Evolutionary conservation across 2,113 vertebrate species (phyloP), one percentile per base, ranked within the genome.

Genomic region (Progne subis): DNA sequence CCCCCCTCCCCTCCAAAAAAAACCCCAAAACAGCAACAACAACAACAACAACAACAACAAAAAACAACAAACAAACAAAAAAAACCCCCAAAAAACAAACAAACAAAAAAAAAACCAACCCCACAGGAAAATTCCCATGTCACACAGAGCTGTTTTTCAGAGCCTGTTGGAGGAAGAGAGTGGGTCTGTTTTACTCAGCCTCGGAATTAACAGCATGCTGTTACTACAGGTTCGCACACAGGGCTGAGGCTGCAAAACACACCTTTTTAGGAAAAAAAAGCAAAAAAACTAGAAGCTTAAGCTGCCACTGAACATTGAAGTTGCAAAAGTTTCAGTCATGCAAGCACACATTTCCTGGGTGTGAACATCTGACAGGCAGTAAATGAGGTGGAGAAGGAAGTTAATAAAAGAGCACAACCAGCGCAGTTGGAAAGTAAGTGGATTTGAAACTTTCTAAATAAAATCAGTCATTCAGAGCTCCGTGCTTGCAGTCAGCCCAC

Each of bases 251-350:
- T 71, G 60, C 65, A 68, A 71, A 88, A 53, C 31, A 47, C 41
- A 70, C n/a, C 49, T 82, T 20, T 41, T 53, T 4, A 4, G 7
- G n/a, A 25, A 28, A 37, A 32, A 57, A 64, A 28, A 43, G 8
- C 37, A 23, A 9, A 10, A 2, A 3, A 50, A n/a, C 11, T 19
- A 29, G 47, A 91, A 93, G 71, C 39, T 5, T 2, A 68, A 78
- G 32, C 26, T 72, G 47, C 82, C 79, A 34, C 75, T 37, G 28
- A 82, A 59, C 56, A 57, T 3, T 32, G 32, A 83, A 44, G 43
- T 80, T 95, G 91, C 88, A 93, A n/a, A 88, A 95, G 91, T 90
- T 94, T 94, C 79, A 90, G 94, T 93, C 95, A 94, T 61, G 91
- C 94, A 94, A 96, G 93, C 57, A 32, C 28, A 47, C 89, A 34